These are phyloP conservation scores for Chalcosyrphus nemorum DNA, from an alignment of 2,888 invertebrate genomes.

Conservation along the genomic window DNA sequence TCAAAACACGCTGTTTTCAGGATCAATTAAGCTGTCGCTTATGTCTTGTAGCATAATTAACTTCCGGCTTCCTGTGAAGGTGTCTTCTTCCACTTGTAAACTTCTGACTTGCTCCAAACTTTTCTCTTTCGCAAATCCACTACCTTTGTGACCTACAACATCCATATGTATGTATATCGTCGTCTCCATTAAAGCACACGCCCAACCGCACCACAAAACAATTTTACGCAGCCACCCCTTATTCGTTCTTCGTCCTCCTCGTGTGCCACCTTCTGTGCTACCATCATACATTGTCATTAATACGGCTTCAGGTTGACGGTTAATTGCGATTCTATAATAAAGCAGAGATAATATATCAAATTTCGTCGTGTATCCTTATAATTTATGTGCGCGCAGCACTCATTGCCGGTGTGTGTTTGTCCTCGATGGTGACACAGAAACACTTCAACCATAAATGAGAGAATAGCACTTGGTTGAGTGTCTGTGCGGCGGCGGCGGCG, in stretches of 20 bases:
- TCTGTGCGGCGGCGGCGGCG: neutral
- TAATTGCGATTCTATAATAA: slow-evolving; percentile 69
- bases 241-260: neutral
- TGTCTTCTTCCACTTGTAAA: neutral
- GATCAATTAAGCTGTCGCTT: neutral
- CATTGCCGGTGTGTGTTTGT: neutral
- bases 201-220: neutral
- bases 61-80: neutral
- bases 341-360: slow-evolving; percentile 65
- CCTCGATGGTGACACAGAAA: slow-evolving; percentile 4
- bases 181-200: neutral
- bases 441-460: slow-evolving; percentile 39
- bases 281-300: slow-evolving; percentile 39
- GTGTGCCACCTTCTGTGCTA: no score
- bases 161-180: neutral
- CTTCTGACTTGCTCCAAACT: neutral
- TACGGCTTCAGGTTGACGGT: slow-evolving; percentile 69
- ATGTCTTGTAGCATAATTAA: neutral
- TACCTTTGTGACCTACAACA: neutral
- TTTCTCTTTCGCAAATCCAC: neutral
- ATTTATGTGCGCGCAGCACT: slow-evolving; percentile 23
- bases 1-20: neutral
- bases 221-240: neutral
- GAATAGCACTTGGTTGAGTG: slow-evolving; percentile 13
- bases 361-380: slow-evolving; percentile 62